Conservation (phyloP, 30 jellyfish, hydroid and myxozoan species). For the Cassiopea andromeda region DNA sequence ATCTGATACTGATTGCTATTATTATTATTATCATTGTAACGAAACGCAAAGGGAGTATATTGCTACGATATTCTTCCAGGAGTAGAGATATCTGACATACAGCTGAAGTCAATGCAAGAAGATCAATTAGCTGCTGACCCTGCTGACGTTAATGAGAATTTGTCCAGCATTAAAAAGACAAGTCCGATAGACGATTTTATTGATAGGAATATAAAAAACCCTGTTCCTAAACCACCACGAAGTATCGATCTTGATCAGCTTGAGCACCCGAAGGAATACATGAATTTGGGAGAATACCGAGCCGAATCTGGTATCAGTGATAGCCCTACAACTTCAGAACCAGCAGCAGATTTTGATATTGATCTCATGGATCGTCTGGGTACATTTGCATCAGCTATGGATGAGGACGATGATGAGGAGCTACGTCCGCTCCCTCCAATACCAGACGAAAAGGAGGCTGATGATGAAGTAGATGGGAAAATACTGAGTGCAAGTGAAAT, state of each 20-base stretch:
- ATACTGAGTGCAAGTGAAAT: slow-evolving; percentile 31
- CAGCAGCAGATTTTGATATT: slow-evolving; percentile 57
- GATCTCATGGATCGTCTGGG: slow-evolving; percentile 65
- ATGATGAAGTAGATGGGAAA: slow-evolving; percentile 8
- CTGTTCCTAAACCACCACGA: slow-evolving; percentile 79
- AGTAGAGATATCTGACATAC: slow-evolving; percentile 45
- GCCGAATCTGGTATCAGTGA: not conserved
- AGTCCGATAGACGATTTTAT: slow-evolving; percentile 42
- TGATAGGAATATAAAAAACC: slow-evolving; percentile 40
- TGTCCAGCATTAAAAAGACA: not conserved
- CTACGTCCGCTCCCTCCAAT: slow-evolving; percentile 79
- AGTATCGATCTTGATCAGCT: slow-evolving; percentile 36
- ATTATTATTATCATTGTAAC: not conserved
- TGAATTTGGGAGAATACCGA: slow-evolving; percentile 46
- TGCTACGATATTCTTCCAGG: not conserved
- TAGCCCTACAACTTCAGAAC: slow-evolving; percentile 3
- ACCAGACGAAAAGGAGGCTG: slow-evolving; percentile 56
- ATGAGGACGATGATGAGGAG: slow-evolving; percentile 29
- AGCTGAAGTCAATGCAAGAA: slow-evolving; percentile 21
- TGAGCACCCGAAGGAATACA: slow-evolving; percentile 45
- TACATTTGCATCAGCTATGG: slow-evolving; percentile 57
- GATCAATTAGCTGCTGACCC: not conserved
- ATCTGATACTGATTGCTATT: not conserved
- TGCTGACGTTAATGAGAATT: slow-evolving; percentile 5
- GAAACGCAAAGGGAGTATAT: slow-evolving; percentile 2